Base-by-base conservation (phyloP, 2,113 vertebrate species). In the Lepidothrix coronata region DNA sequence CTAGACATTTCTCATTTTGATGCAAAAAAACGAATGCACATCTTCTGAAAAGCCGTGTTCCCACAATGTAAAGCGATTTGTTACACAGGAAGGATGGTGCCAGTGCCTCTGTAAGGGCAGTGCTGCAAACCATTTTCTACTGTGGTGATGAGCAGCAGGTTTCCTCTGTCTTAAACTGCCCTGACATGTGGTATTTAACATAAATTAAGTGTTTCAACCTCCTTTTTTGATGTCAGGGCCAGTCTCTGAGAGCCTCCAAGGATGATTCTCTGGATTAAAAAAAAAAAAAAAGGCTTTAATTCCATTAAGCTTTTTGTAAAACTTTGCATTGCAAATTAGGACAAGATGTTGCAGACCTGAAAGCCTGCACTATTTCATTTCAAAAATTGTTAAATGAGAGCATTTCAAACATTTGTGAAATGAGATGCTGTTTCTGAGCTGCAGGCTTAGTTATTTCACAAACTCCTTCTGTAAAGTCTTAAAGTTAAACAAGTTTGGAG, bases 321-420 rank as follows among this genome's bases (percentile, higher is more conserved):
- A 79, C 28, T 90, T 94, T 76, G 43, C 63, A 59, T 88, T 94
- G 85, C 55, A 89, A 89, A 87, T 95, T 68, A 87, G 74, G 35
- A 88, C 54, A 58, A 80, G 65, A 39, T 39, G 43, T 68, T 72
- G 17, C 58, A 85, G 74, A 61, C 25, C n/a, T 88, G 46, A 20
- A 76, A 82, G 9, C 61, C 28, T 51, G n/a, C 46, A 83, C 1
- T 70, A 33, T 88, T 91, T 94, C 9, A 59, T 83, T 93, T 94
- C 43, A 83, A 43, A 93, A 89, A 59, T n/a, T 61, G 16, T 63
- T 91, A 93, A 62, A 85, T 71, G 28, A 52, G 48, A 70, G 20
- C 11, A 74, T 91, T 89, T 85, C 15, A 54, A 67, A 39, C 39
- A 43, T 79, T 93, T 95, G 73, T 83, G 3, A 77, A 90, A 83